Evolutionary conservation across 2,113 vertebrate genomes (phyloP).

Genomic region (Damaliscus lunatus): DNA sequence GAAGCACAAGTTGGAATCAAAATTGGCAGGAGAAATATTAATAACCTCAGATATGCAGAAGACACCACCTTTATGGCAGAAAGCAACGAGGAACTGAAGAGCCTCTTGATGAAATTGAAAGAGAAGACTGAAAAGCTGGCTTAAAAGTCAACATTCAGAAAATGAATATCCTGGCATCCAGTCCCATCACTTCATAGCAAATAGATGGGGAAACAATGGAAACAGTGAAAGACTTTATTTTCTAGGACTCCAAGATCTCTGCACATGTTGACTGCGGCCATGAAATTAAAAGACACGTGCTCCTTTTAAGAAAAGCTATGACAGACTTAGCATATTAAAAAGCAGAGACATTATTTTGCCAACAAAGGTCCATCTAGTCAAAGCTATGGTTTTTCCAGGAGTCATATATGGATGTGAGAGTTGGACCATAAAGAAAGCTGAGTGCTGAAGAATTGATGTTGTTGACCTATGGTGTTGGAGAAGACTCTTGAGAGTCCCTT

Average conservation of each 20-base stretch:
- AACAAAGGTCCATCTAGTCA: not conserved
- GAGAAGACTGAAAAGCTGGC: not conserved
- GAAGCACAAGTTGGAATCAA: not conserved
- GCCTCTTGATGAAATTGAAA: not conserved
- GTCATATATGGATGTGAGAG: not conserved
- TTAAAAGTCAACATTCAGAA: not conserved
- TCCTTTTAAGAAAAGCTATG: not conserved
- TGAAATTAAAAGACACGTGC: not conserved
- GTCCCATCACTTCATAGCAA: not conserved
- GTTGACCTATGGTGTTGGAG: not conserved
- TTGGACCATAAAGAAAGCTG: not conserved
- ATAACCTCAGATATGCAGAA: not conserved
- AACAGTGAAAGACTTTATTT: not conserved
- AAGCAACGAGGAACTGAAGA: not conserved
- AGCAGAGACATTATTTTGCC: not conserved
- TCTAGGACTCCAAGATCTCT: not conserved
- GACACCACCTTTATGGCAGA: not conserved
- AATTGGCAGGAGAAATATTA: not conserved
- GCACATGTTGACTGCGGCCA: not conserved
- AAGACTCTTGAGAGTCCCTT: not conserved
- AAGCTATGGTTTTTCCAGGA: not conserved
- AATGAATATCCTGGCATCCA: not conserved
- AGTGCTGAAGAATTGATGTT: not conserved
- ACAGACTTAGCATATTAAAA: not conserved
- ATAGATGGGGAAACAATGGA: not conserved